These are phyloP conservation scores for Paedocypris sp. DNA, from an alignment of 2,113 vertebrate genomes.

Conservation along the genomic window DNA sequence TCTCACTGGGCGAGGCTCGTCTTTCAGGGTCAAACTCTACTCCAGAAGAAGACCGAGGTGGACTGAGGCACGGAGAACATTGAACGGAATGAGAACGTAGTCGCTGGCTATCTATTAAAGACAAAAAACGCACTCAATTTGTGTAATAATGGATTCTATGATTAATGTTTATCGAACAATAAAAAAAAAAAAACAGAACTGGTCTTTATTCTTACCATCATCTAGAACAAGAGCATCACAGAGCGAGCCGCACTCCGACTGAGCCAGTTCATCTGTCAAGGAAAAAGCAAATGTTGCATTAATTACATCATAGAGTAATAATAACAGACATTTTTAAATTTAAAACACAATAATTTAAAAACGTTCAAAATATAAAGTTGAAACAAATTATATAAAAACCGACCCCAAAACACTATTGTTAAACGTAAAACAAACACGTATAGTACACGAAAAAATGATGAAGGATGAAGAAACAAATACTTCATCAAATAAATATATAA, in stretches of 20 bases:
- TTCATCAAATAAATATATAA: no score
- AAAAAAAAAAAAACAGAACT: no score
- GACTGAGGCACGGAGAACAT: conserved; percentile 76
- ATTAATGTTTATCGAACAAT: no score
- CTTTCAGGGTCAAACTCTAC: conserved; percentile 52
- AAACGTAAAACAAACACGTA: no score
- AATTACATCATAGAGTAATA: not conserved
- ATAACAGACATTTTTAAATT: not conserved
- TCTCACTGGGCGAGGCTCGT: conserved; percentile 45
- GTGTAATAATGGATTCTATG: no score
- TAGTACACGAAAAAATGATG: no score
- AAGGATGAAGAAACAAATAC: no score
- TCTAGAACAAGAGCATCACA: conserved; percentile 78
- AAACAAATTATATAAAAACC: no score
- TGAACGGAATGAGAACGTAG: conserved; percentile 71
- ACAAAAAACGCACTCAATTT: no score
- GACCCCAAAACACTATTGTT: no score
- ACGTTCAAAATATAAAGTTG: no score
- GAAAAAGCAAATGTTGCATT: conserved; percentile 23
- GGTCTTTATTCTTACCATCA: conserved; percentile 66
- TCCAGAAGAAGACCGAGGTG: conserved; percentile 63
- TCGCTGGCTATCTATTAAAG: conserved; percentile 64
- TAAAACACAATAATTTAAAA: no score
- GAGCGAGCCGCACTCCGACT: conserved; percentile 82
- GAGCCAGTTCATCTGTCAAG: conserved; percentile 76